Percentiles rank a stretch among this genome's conserved stretches.
Evolutionary conservation across 2,888 invertebrate species (phyloP).

Genomic region (Eulithis testata): DNA sequence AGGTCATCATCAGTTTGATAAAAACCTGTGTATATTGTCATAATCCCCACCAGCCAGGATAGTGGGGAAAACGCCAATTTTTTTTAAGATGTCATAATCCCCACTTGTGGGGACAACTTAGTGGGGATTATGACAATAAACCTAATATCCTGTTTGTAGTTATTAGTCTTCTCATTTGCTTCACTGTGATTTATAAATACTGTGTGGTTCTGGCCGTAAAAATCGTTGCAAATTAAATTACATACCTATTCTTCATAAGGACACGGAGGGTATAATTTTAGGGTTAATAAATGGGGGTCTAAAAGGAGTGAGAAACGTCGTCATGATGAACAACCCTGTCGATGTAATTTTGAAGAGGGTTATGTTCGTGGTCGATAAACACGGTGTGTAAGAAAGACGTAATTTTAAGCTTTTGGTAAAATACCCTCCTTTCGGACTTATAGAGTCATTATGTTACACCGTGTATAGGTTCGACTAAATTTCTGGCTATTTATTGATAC

Average conservation of each 20-base stretch:
- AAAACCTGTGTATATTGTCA: too few relatives aligned
- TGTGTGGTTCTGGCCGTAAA: constrained; percentile 50
- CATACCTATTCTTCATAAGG: constrained; percentile 36
- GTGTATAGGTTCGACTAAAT: too few relatives aligned
- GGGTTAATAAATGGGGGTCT: constrained; percentile 35
- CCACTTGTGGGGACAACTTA: too few relatives aligned
- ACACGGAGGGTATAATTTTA: constrained; percentile 40
- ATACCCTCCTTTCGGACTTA: too few relatives aligned
- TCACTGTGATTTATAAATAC: constrained; percentile 26
- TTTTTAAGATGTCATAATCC: too few relatives aligned
- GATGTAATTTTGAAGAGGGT: constrained; percentile 24
- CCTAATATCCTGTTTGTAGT: neutral
- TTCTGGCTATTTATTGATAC: too few relatives aligned
- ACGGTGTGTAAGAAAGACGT: constrained; percentile 13
- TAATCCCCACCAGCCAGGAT: too few relatives aligned
- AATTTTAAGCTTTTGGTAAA: constrained; percentile 17
- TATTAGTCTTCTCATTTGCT: neutral
- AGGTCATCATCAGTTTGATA: too few relatives aligned
- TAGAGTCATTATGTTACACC: too few relatives aligned
- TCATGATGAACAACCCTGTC: constrained; percentile 27
- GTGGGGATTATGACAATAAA: too few relatives aligned
- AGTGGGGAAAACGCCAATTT: too few relatives aligned
- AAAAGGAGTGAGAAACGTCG: constrained; percentile 32
- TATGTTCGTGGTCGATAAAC: constrained; percentile 20
- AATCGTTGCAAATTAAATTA: constrained; percentile 49